Percentiles rank a stretch among this genome's conserved stretches.
These are phyloP conservation scores for Oopsacas minuta DNA, from an alignment of 37 sponge, comb jelly and placozoan genomes.

Conservation along the genomic window DNA sequence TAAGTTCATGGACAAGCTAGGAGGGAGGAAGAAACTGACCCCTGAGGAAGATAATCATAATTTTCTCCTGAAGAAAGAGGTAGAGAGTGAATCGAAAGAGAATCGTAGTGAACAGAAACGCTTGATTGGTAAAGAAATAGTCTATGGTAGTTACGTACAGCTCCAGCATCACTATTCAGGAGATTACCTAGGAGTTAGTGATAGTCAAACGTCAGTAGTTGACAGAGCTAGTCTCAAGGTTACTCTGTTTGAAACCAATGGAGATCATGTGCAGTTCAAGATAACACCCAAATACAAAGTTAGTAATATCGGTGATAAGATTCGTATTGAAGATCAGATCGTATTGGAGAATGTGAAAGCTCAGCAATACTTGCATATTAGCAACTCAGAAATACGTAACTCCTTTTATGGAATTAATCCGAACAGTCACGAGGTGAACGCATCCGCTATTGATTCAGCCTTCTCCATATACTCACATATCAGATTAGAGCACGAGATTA, in stretches of 20 bases:
- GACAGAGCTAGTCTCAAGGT: conserved; percentile 51
- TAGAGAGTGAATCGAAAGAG: conserved; percentile 22
- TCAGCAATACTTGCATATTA: conserved; percentile 45
- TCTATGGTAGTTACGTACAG: conserved; percentile 37
- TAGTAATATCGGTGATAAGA: conserved; percentile 42
- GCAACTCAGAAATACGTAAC: conserved; percentile 15
- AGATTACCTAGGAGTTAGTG: conserved; percentile 31
- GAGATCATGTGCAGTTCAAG: conserved; percentile 28
- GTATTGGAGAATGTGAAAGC: conserved; percentile 44
- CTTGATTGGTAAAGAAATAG: conserved; percentile 23
- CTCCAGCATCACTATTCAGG: conserved; percentile 31
- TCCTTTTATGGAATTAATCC: neutral
- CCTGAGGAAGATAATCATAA: neutral
- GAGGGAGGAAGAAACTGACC: neutral
- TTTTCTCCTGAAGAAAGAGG: conserved; percentile 16
- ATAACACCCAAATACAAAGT: conserved; percentile 51
- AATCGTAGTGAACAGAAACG: conserved; percentile 39
- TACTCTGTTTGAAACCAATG: conserved; percentile 16
- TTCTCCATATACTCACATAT: conserved; percentile 42
- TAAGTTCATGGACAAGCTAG: neutral
- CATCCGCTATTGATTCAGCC: conserved; percentile 46
- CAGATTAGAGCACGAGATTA: neutral
- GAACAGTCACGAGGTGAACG: conserved; percentile 52
- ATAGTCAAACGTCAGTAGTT: conserved; percentile 29
- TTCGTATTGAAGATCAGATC: conserved; percentile 37